Evolutionary conservation across 2,888 invertebrate species (phyloP).

Genomic region (Slavum lentiscoides): DNA sequence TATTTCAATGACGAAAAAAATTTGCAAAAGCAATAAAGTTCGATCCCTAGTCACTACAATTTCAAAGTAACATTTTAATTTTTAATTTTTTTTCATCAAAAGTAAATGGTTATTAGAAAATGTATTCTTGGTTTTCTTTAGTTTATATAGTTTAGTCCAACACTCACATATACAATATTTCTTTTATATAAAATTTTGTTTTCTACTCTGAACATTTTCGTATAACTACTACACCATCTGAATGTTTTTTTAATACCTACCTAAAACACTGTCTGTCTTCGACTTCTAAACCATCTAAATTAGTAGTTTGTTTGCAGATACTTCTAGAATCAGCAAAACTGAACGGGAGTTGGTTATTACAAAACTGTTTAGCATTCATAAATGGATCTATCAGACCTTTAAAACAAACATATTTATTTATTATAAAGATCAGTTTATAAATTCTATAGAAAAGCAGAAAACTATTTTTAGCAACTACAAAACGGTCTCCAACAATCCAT

Average conservation of each 20-base stretch:
- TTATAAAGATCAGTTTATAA: not conserved
- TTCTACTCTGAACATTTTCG: not conserved
- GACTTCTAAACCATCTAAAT: constrained; percentile 3
- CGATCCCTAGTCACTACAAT: too few relatives aligned
- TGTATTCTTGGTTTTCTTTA: too few relatives aligned
- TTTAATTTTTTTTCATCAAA: too few relatives aligned
- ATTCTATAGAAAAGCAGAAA: not conserved
- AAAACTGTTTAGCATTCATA: constrained; percentile 58
- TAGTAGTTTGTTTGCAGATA: not conserved
- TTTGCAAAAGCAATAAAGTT: too few relatives aligned
- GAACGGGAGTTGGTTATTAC: constrained; percentile 61
- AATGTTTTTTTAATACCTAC: constrained; percentile 27
- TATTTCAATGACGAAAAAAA: too few relatives aligned
- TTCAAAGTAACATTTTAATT: too few relatives aligned
- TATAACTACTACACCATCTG: not conserved
- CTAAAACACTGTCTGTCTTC: constrained; percentile 49
- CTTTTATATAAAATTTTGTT: too few relatives aligned
- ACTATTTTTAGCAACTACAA: not conserved
- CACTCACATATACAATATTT: too few relatives aligned
- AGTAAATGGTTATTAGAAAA: too few relatives aligned
- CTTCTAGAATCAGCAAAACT: constrained; percentile 60
- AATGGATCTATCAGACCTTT: constrained; percentile 56
- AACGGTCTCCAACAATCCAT: not conserved
- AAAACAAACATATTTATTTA: constrained; percentile 29
- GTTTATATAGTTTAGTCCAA: too few relatives aligned